Base-by-base conservation (phyloP, 2,888 invertebrate genomes). In the Plagiodera versicolora region DNA sequence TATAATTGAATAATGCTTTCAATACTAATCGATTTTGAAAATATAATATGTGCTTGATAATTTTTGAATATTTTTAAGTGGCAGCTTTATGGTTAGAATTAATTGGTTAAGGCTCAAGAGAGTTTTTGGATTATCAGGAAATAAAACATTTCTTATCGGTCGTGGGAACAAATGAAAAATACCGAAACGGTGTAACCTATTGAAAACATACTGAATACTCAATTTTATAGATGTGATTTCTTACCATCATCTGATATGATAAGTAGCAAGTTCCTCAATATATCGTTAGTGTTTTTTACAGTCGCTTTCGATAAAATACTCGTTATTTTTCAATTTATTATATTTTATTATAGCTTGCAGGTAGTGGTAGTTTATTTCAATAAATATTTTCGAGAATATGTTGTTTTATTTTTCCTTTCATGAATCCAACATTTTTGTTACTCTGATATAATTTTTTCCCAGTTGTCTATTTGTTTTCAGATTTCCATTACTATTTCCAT, bases 211-310 rank as follows among this genome's bases (percentile, higher is more conserved):
- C 59, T 68, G 73, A 76, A 77, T 77, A 78, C 77, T 77, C 77
- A 78, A 71, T 71, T 68, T 70, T 68, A 72, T 72, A 69, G 56
- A 73, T 78, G 77, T 77, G 77, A 78, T 77, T 68, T 70, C 64
- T 70, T 68, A 66, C 69, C 71, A 69, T 65, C 44, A 53, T 67
- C 67, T 60, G 66, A 65, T 65, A 66, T 64, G 63, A 69, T 70
- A 67, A 64, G 62, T 61, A 24, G 24, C 39, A 53, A 70, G 65
- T 68, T 70, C 64, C 64, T 66, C 66, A 64, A 14, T 56, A 58
- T 47, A 61, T 58, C 62, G 58, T 65, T 59, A 63, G 58, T 61
- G 58, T 57, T 56, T 53, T 19, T 46, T 58, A 60, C 57, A 55
- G 57, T 58, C 55, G 63, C 52, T 61, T 66, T 56, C 53, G 39